Evolutionary conservation across 1,140 invertebrate genomes (phyloP), one percentile per base, ranked within the genome.

Genomic region (Onthophagus taurus): DNA sequence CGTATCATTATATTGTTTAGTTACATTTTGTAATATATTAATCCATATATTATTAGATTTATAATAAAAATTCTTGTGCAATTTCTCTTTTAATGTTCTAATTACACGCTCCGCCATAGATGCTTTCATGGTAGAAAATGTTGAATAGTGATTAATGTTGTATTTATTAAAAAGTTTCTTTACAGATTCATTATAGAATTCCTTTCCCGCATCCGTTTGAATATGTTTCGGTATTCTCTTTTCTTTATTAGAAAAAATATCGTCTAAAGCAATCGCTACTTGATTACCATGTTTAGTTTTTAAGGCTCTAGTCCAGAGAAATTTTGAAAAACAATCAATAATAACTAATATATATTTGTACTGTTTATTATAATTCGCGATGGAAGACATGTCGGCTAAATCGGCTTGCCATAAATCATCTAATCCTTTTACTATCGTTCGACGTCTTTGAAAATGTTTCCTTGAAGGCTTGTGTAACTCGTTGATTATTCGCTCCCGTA

Each of bases 291-390:
- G 66, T 60, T 74, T 74, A 9, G 47, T 60, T 63, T 69, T 69
- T 19, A 73, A 12, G 4, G 66, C 61, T 17, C 60, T 29, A n/a
- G 59, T 60, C 61, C 60, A 72, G 14, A 64, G 62, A 53, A 55
- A 66, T 58, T 70, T 72, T 36, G 58, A 61, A 52, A 69, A 70
- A 17, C 51, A 48, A 53, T 72, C 65, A 42, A 73, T 71, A 4
- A 68, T 20, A n/a, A 58, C 63, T 36, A 74, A 48, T 19, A 73
- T 52, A 48, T 66, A 72, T 43, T 61, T 62, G 51, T 53, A 64
- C n/a, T n/a, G n/a, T n/a, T n/a, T n/a, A n/a, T n/a, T n/a, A n/a
- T n/a, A n/a, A n/a, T n/a, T n/a, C n/a, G n/a, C n/a, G n/a, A n/a
- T n/a, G n/a, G n/a, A n/a, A n/a, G n/a, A n/a, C n/a, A n/a, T n/a